Conservation (phyloP, 2,888 invertebrate species). For the Dinocampus coccinellae region DNA sequence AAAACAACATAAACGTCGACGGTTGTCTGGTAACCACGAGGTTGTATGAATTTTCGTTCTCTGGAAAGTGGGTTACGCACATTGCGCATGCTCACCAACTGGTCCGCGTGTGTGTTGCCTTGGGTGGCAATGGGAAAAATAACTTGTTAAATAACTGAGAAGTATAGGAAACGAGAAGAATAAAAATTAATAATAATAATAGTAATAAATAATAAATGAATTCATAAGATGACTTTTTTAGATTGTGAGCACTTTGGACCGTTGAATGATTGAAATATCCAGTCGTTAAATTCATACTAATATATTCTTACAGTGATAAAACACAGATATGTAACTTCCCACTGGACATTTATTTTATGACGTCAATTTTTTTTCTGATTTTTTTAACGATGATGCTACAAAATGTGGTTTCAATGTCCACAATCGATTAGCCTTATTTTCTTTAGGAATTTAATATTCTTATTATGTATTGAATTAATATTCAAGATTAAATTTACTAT, state of each 20-base stretch:
- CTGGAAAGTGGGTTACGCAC: slow-evolving; percentile 36
- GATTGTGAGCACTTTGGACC: background rate
- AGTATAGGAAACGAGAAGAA: slow-evolving; percentile 5
- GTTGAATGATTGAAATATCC: background rate
- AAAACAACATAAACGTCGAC: background rate
- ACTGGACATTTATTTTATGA: background rate
- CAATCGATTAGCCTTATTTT: background rate
- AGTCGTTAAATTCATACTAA: background rate
- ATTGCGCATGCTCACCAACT: slow-evolving; percentile 15
- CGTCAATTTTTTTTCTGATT: too few species aligned
- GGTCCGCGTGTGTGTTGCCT: slow-evolving; percentile 9
- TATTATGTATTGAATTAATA: too few species aligned
- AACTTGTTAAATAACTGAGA: background rate
- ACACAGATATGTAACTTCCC: background rate
- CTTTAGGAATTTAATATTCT: background rate
- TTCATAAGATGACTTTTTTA: background rate
- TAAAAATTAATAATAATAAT: background rate
- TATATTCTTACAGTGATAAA: too few species aligned
- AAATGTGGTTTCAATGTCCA: background rate
- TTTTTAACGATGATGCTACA: background rate
- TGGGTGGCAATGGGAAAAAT: slow-evolving; percentile 5
- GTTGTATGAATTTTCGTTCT: slow-evolving; percentile 30
- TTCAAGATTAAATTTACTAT: too few species aligned
- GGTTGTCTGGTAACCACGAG: slow-evolving; percentile 15
- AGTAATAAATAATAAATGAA: too few species aligned